Percentiles rank a stretch among this genome's conserved stretches.
These are phyloP conservation scores for Leistus spinibarbis DNA, from an alignment of 2,888 invertebrate species.

Conservation along the genomic window DNA sequence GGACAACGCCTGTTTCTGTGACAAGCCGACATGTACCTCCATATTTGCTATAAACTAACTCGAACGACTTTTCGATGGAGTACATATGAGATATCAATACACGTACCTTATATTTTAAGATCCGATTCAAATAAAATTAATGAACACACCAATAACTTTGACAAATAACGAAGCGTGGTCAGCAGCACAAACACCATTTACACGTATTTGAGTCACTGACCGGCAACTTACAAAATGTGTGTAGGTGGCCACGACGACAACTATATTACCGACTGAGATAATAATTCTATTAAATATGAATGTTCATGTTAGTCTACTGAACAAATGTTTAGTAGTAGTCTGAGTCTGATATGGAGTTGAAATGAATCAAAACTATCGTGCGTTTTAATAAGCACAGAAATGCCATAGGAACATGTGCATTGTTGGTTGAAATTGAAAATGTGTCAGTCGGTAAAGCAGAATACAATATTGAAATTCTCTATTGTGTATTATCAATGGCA, in stretches of 20 bases:
- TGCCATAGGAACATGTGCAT: not conserved
- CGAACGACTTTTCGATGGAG: not conserved
- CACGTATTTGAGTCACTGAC: constrained; percentile 60
- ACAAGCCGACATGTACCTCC: constrained; percentile 41
- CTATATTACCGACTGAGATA: constrained; percentile 27
- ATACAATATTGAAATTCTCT: too few species aligned
- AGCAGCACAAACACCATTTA: constrained; percentile 51
- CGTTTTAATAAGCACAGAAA: not conserved
- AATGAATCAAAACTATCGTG: not conserved
- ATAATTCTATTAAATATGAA: constrained; percentile 28
- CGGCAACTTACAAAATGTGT: constrained; percentile 50
- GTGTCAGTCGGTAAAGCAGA: not conserved
- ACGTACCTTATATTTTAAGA: constrained; percentile 45
- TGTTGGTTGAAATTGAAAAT: not conserved
- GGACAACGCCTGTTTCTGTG: constrained; percentile 52
- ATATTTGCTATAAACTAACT: constrained; percentile 19
- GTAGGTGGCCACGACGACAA: constrained; percentile 41
- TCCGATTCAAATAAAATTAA: constrained; percentile 41
- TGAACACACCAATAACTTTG: constrained; percentile 43
- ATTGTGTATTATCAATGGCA: too few species aligned
- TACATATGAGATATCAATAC: constrained; percentile 6
- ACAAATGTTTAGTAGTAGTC: too few species aligned
- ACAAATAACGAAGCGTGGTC: constrained; percentile 45
- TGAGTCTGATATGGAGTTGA: too few species aligned
- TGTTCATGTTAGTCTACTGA: not conserved